phyloP scores from a whole-genome alignment of 1,140 invertebrate species.

The Cotesia glomerata region DNA sequence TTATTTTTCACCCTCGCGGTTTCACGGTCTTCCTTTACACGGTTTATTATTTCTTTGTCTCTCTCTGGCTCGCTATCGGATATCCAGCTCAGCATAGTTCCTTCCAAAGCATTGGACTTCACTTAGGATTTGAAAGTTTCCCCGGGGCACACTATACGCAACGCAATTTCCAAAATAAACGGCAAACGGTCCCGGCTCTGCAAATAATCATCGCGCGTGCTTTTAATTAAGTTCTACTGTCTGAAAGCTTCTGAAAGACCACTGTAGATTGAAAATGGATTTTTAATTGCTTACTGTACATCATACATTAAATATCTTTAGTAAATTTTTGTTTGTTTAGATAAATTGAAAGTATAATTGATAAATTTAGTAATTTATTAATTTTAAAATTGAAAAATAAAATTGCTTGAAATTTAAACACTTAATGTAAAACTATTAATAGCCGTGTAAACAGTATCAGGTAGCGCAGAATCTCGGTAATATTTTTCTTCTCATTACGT shows the following conservation, averaged over 20 bases:
- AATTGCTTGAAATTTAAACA: too few species aligned
- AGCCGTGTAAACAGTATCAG: slow-evolving; percentile 20
- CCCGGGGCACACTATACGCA: slow-evolving; percentile 38
- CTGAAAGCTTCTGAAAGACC: slow-evolving; percentile 37
- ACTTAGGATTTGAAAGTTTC: slow-evolving; percentile 25
- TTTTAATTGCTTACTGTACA: too few species aligned
- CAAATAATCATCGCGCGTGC: slow-evolving; percentile 65
- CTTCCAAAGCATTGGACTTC: slow-evolving; percentile 8
- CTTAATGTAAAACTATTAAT: background rate
- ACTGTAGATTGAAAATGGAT: background rate
- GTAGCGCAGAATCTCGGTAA: background rate
- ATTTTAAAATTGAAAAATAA: too few species aligned
- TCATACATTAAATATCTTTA: too few species aligned
- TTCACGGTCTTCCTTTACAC: background rate
- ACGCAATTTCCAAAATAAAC: slow-evolving; percentile 66
- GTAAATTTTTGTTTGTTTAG: too few species aligned
- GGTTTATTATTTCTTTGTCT: background rate
- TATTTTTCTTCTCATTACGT: background rate
- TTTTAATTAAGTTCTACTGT: slow-evolving; percentile 63
- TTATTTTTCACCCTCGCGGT: background rate
- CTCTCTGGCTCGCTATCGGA: background rate
- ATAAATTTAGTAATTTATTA: too few species aligned
- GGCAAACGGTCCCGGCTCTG: slow-evolving; percentile 48
- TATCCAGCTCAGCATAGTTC: slow-evolving; percentile 10
- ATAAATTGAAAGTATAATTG: too few species aligned